Evolutionary conservation across 2,113 vertebrate species (phyloP).

Genomic region (Chauna torquata): DNA sequence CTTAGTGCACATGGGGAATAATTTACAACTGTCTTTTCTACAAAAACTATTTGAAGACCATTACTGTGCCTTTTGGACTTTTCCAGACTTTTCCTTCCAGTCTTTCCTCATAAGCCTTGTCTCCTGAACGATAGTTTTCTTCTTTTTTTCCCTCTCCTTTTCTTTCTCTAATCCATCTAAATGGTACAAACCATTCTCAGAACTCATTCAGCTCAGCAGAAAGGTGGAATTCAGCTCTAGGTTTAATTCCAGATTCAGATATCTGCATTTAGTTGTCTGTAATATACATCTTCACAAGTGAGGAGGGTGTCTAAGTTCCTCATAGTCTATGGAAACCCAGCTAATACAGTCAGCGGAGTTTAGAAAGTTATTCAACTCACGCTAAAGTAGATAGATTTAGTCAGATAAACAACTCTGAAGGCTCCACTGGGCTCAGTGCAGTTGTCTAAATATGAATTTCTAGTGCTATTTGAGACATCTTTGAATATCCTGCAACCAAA

Average conservation of each 20-base stretch:
- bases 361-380: background rate
- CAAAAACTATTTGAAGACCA: background rate
- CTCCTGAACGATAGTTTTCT: background rate
- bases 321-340: background rate
- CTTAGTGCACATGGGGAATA: background rate
- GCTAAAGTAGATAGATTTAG: background rate
- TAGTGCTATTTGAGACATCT: background rate
- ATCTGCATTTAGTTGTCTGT: background rate
- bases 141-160: accelerated
- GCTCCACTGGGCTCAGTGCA: background rate
- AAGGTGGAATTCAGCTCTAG: background rate
- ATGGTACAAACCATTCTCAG: background rate
- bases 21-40: background rate
- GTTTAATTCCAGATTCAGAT: background rate
- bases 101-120: background rate
- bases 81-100: background rate
- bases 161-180: background rate
- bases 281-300: background rate
- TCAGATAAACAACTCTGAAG: background rate
- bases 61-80: background rate
- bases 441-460: background rate
- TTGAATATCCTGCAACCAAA: background rate
- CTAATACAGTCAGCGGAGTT: background rate
- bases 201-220: background rate
- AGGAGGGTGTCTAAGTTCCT: background rate